Base-by-base conservation (phyloP, 1,140 invertebrate genomes). In the Micrasema longulum region DNA sequence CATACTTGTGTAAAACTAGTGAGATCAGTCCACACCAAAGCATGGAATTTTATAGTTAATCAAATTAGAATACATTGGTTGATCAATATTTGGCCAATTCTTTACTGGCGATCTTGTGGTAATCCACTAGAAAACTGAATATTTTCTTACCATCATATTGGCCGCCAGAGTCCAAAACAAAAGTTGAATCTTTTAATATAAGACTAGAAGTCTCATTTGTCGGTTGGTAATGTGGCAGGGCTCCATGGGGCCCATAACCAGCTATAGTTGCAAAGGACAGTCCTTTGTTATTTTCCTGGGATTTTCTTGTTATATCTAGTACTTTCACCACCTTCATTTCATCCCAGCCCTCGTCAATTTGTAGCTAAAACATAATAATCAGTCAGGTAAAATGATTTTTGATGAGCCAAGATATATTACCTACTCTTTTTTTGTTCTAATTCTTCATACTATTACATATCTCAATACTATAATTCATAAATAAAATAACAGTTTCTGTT, bases 161-260 rank as follows among this genome's bases (percentile, higher is more conserved):
- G 31, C 91, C 91, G 14, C 91, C 91, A 0, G 91, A 92, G 74
- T 91, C 90, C 47, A 93, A 87, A 1, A 92, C 86, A 23, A 92
- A 76, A 0, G 90, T 89, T 35, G 88, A 90, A 71, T 90, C 87
- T 26, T 86, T 88, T 14, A 88, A 89, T 4, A 99, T 90, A n/a
- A 81, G 76, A 48, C 87, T 82, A 78, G 93, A 91, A 7, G 94
- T 95, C 18, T 88, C 88, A 69, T 89, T 88, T 12, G 87, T 91
- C 0, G 94, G 91, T 70, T 89, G 88, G 81, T 99, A 99, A 81
- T 98, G 96, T 4, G 97, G 95, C 31, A 96, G 86, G 0, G 97
- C 95, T 0, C 89, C 94, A 83, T 98, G 94, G 10, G 91, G 83
- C 0, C 96, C 97, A 77, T 92, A 96, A 1, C 92, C 95, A 1